Conservation (phyloP, 2,113 vertebrate genomes). For the Pterocles burchelli region DNA sequence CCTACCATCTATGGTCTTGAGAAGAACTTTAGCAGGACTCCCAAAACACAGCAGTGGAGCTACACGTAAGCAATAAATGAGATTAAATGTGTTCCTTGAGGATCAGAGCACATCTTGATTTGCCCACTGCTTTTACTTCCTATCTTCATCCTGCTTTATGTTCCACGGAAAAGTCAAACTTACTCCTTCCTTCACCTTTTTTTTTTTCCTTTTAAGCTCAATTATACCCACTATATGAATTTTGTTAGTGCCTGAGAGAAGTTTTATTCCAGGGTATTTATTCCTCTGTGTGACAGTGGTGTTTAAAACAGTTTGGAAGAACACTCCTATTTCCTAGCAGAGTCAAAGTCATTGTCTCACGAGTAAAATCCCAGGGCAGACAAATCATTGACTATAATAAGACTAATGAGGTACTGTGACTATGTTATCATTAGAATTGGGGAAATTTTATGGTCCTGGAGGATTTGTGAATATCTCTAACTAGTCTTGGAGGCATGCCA, state of each 20-base stretch:
- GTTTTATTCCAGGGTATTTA: neutral
- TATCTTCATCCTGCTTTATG: neutral
- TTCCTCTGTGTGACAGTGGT: neutral
- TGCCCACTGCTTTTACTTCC: neutral
- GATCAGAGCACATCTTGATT: neutral
- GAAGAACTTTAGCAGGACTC: neutral
- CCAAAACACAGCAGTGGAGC: neutral
- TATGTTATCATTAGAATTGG: neutral
- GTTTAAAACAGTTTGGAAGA: neutral
- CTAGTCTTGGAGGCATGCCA: neutral
- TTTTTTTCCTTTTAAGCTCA: neutral
- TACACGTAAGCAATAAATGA: neutral
- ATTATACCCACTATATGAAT: neutral
- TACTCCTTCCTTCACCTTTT: neutral
- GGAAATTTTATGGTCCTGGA: neutral
- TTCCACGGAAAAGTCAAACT: neutral
- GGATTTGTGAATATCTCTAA: neutral
- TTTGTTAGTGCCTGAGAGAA: neutral
- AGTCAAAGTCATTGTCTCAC: neutral
- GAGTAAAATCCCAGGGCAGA: neutral
- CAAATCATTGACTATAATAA: neutral
- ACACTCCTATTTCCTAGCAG: neutral
- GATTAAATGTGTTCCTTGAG: neutral
- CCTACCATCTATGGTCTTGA: neutral
- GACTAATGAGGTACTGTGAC: neutral